These are phyloP conservation scores for Chrysopa pallens DNA, from an alignment of 1,140 invertebrate species.

Conservation along the genomic window DNA sequence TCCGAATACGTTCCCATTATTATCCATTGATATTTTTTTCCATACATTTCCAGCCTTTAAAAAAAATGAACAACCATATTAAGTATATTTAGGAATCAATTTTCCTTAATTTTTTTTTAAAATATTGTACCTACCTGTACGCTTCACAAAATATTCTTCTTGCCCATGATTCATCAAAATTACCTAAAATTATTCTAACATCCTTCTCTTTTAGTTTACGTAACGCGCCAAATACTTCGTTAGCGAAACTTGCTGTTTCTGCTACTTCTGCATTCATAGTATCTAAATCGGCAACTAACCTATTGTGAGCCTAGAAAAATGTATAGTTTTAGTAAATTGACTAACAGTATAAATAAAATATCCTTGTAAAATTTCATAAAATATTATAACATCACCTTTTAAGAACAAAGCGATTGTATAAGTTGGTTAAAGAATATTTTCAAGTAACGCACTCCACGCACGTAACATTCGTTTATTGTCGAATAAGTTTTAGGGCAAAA, in stretches of 20 bases:
- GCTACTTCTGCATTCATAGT: slow-evolving; percentile 61
- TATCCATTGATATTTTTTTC: slow-evolving; percentile 90
- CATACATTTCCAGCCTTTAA: slow-evolving; percentile 62
- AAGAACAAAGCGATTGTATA: no score
- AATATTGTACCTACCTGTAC: slow-evolving; percentile 23
- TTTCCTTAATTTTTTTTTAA: not conserved
- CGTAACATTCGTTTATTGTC: no score
- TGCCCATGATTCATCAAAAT: slow-evolving; percentile 92
- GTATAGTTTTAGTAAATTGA: not conserved
- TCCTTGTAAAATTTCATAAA: no score
- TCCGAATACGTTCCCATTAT: slow-evolving; percentile 75
- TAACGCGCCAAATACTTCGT: slow-evolving; percentile 68
- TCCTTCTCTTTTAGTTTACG: slow-evolving; percentile 82
- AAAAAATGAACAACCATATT: not conserved
- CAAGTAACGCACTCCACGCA: no score
- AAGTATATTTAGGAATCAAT: no score
- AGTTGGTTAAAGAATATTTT: no score
- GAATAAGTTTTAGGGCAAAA: no score
- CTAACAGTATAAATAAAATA: no score
- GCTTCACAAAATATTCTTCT: slow-evolving; percentile 88
- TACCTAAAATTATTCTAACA: slow-evolving; percentile 86
- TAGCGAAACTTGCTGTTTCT: slow-evolving; percentile 86
- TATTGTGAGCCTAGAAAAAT: slow-evolving; percentile 14
- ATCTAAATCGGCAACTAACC: slow-evolving; percentile 75
- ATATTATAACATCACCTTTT: no score